Conservation (phyloP, 1,140 invertebrate species). For the Holcopasites calliopsidis region DNA sequence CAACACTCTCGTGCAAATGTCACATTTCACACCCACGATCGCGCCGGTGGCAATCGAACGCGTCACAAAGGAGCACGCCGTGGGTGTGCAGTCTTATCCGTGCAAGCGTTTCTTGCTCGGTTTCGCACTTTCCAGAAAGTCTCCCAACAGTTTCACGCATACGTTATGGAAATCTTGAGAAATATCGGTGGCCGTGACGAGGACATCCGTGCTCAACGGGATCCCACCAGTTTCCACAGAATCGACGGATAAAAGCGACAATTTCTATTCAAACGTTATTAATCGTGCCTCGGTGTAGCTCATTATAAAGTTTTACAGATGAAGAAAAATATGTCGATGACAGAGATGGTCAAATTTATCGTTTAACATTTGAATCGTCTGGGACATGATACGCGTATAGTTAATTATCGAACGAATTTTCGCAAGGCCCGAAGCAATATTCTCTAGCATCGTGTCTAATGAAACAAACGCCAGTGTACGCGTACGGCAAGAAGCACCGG, state of each 20-base stretch:
- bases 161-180: neutral
- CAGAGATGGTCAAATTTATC: no score
- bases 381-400: no score
- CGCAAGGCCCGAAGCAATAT: no score
- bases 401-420: no score
- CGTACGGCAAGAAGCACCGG: no score
- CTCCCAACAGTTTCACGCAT: neutral
- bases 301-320: neutral
- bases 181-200: neutral
- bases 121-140: neutral
- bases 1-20: slow-evolving; percentile 9
- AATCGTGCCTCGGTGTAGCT: neutral
- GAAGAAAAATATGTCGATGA: neutral
- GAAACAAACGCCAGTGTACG: no score
- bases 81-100: slow-evolving; percentile 6
- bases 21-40: slow-evolving; percentile 24
- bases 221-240: neutral
- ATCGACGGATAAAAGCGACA: neutral
- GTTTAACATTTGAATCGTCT: no score
- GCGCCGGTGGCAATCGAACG: neutral
- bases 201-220: neutral
- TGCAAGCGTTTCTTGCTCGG: neutral
- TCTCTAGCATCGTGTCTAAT: no score
- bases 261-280: neutral
- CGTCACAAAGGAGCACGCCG: neutral